Conservation (phyloP, 2,888 invertebrate genomes). For the Dryobota labecula region DNA sequence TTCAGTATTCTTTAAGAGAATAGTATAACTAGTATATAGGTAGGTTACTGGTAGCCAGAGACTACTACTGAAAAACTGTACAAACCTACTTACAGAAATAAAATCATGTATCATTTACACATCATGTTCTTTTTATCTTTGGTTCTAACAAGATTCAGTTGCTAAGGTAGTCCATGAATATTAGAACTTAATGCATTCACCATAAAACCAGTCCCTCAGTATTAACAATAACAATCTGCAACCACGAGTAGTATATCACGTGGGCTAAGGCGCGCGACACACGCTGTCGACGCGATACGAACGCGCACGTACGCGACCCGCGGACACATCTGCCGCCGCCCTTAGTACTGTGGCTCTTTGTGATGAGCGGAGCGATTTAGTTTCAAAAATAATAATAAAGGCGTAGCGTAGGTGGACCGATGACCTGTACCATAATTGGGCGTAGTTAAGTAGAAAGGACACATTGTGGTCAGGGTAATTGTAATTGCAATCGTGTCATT, state of each 20-base stretch:
- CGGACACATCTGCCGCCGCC: slow-evolving; percentile 74
- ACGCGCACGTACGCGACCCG: slow-evolving; percentile 82
- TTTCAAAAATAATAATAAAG: background rate
- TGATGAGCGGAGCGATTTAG: slow-evolving; percentile 42
- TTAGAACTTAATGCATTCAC: background rate
- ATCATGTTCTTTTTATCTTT: background rate
- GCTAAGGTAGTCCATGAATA: background rate
- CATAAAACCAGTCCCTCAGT: slow-evolving; percentile 5
- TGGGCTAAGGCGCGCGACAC: slow-evolving; percentile 63
- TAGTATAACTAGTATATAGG: background rate
- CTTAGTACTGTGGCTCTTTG: slow-evolving; percentile 30
- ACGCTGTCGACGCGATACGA: slow-evolving; percentile 63
- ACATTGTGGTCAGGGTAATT: too few relatives aligned
- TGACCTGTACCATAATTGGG: too few relatives aligned
- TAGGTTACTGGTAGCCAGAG: background rate
- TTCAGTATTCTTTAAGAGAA: background rate
- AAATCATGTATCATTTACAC: too few relatives aligned
- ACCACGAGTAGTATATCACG: slow-evolving; percentile 52
- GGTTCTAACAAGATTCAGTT: background rate
- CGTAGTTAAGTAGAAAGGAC: too few relatives aligned
- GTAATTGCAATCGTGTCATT: too few relatives aligned
- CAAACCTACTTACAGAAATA: too few relatives aligned
- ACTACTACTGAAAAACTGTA: too few relatives aligned
- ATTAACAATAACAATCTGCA: slow-evolving; percentile 38
- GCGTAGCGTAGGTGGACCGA: too few relatives aligned